A percentile compares a stretch with the other conserved stretches of the same genome.
Conservation (phyloP, 2,888 invertebrate species). For the Lithophane semibrunnea region DNA sequence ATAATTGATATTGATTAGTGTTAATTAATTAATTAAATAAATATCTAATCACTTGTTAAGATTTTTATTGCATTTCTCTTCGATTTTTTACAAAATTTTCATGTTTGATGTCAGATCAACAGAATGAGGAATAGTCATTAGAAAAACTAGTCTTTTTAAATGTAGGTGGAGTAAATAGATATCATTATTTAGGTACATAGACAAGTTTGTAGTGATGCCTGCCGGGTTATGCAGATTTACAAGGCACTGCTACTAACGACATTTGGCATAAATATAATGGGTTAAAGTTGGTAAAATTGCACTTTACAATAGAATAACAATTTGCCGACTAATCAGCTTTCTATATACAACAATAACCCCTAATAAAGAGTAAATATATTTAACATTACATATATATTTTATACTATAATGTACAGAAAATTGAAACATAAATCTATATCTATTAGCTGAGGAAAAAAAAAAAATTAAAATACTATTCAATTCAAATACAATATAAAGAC, state of each 20-base stretch:
- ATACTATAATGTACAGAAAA: constrained; percentile 32
- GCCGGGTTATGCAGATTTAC: constrained; percentile 18
- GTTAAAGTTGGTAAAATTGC: constrained; percentile 46
- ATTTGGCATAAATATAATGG: constrained; percentile 36
- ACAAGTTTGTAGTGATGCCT: constrained; percentile 21
- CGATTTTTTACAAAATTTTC: constrained; percentile 43
- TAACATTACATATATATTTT: constrained; percentile 29
- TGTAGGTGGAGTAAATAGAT: constrained; percentile 45
- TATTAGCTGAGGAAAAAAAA: constrained; percentile 35
- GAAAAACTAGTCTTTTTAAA: constrained; percentile 35
- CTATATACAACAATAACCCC: constrained; percentile 43
- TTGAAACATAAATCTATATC: constrained; percentile 41
- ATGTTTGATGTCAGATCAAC: constrained; percentile 52
- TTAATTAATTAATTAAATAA: constrained; percentile 82
- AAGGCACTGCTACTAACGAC: constrained; percentile 23
- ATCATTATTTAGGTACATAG: constrained; percentile 13
- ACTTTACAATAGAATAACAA: constrained; percentile 29
- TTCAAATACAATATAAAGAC: constrained; percentile 28
- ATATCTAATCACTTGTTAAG: constrained; percentile 77
- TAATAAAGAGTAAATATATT: constrained; percentile 54
- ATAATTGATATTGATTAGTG: constrained; percentile 86
- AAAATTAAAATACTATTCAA: constrained; percentile 32
- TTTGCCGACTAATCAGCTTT: not conserved
- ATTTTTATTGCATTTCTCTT: constrained; percentile 69
- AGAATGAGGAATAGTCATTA: constrained; percentile 39